A percentile compares a stretch with the other conserved stretches of the same genome.
These are phyloP conservation scores for Australoheros scitulus DNA, from an alignment of 2,113 vertebrate genomes.

Conservation along the genomic window DNA sequence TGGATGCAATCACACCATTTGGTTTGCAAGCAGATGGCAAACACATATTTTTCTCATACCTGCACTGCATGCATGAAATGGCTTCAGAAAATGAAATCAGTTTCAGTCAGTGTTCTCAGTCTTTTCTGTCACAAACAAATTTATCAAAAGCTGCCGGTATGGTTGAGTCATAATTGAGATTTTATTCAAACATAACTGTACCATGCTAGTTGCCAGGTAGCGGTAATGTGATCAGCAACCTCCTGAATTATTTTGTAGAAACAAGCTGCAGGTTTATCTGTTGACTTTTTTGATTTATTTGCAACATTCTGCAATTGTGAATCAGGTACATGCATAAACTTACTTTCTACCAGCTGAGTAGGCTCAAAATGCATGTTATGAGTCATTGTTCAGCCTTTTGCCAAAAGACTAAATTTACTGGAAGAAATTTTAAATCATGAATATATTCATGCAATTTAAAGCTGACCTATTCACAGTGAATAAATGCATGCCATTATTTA, in stretches of 20 bases:
- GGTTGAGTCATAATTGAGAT: constrained; percentile 30
- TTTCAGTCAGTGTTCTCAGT: constrained; percentile 58
- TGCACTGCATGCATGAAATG: constrained; percentile 56
- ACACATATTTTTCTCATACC: constrained; percentile 57
- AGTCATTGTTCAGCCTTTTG: constrained; percentile 29
- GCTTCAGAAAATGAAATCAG: constrained; percentile 66
- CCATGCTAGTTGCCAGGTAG: not conserved
- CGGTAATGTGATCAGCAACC: not conserved
- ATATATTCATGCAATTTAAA: constrained; percentile 55
- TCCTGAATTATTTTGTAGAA: not conserved
- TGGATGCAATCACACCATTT: constrained; percentile 15
- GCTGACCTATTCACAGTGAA: constrained; percentile 61
- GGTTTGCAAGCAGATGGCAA: constrained; percentile 32
- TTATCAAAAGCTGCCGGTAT: constrained; percentile 25
- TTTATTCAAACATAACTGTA: constrained; percentile 23
- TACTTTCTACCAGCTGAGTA: constrained; percentile 42
- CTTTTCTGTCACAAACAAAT: constrained; percentile 27
- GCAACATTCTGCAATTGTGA: not conserved
- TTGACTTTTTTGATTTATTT: not conserved
- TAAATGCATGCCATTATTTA: constrained; percentile 68
- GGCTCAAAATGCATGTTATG: constrained; percentile 32
- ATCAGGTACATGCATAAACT: constrained; percentile 34
- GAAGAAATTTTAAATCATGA: constrained; percentile 59
- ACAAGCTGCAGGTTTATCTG: not conserved
- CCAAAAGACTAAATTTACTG: constrained; percentile 14